A percentile compares a stretch with the other conserved stretches of the same genome.
These are phyloP conservation scores for Tetrapedia diversipes DNA, from an alignment of 2,888 invertebrate genomes.

Conservation along the genomic window DNA sequence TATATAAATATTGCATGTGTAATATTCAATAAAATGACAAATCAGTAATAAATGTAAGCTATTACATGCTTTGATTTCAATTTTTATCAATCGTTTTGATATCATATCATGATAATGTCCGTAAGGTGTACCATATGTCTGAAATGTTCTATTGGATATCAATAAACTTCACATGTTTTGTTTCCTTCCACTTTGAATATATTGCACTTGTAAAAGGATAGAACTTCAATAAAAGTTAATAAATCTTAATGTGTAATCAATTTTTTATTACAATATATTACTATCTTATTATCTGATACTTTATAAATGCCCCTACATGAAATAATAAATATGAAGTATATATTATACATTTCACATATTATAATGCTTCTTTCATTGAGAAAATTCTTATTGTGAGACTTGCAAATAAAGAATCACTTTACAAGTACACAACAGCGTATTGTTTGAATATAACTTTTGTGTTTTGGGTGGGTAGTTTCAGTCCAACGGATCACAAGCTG, in stretches of 20 bases:
- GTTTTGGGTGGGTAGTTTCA: slow-evolving; percentile 90
- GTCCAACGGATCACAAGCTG: slow-evolving; percentile 99
- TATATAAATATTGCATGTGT: slow-evolving; percentile 53
- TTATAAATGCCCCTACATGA: slow-evolving; percentile 7
- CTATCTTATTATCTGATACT: slow-evolving; percentile 11
- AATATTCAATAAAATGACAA: slow-evolving; percentile 47
- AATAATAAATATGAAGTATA: slow-evolving; percentile 20
- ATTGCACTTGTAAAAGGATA: slow-evolving; percentile 40
- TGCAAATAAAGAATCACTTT: slow-evolving; percentile 66
- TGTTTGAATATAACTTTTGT: slow-evolving; percentile 74
- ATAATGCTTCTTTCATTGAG: slow-evolving; percentile 27
- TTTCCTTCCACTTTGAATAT: slow-evolving; percentile 26
- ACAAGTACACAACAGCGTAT: slow-evolving; percentile 59
- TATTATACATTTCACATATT: slow-evolving; percentile 1
- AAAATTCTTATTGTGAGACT: slow-evolving; percentile 38
- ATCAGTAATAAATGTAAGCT: slow-evolving; percentile 65
- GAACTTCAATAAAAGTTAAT: slow-evolving; percentile 52
- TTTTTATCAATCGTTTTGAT: slow-evolving; percentile 27
- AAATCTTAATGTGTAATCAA: slow-evolving; percentile 23
- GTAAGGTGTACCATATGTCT: slow-evolving; percentile 55
- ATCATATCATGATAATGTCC: slow-evolving; percentile 53
- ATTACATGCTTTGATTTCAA: slow-evolving; percentile 41
- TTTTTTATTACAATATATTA: slow-evolving; percentile 33
- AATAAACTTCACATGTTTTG: slow-evolving; percentile 22
- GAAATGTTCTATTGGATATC: slow-evolving; percentile 12